Base-by-base conservation (phyloP, 2,113 vertebrate species). In the Dromas ardeola region DNA sequence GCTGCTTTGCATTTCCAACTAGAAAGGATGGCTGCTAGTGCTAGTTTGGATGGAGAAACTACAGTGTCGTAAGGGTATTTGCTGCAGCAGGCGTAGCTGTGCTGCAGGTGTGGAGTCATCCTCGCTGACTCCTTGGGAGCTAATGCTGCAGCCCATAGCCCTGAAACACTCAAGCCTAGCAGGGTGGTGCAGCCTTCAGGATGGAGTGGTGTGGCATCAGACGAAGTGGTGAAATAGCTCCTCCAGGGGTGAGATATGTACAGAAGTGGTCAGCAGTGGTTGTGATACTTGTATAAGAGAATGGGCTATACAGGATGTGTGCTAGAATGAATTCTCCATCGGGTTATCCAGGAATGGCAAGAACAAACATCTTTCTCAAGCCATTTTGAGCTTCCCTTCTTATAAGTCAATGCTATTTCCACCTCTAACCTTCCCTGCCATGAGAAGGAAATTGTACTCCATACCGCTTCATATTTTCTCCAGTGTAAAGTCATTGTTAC, bases 231-330 rank as follows among this genome's bases (percentile, higher is more conserved):
- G 38, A 36, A 30, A 22, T 12, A 22, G 16, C 20, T n/a, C 50
- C 27, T 27, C 25, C 0, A 1, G 16, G 42, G 10, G 11, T 43
- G 49, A 56, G 27, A 10, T 5, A 8, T 8, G 19, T 23, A 17
- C 55, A 27, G 65, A 12, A 29, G 18, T 26, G 49, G 12, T 52
- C 42, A 70, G 62, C 23, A 58, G 32, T 45, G 43, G 12, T 38
- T 50, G 42, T 36, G 55, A 13, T 62, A 19, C 32, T 45, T 70
- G 32, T 26, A 7, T 25, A 21, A 77, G 52, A 36, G 34, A 11
- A 7, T 11, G 34, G 25, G 49, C 50, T 45, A 4, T 40, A 16
- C 5, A 26, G 15, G 25, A 9, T 10, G 12, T n/a, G 10, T 58
- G 29, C 34, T 47, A 11, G 49, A 32, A 43, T 23, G 34, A 63